Evolutionary conservation across 23 tunicate species (phyloP), one percentile per base, ranked within the genome.

Genomic region (Ciona savignyi): DNA sequence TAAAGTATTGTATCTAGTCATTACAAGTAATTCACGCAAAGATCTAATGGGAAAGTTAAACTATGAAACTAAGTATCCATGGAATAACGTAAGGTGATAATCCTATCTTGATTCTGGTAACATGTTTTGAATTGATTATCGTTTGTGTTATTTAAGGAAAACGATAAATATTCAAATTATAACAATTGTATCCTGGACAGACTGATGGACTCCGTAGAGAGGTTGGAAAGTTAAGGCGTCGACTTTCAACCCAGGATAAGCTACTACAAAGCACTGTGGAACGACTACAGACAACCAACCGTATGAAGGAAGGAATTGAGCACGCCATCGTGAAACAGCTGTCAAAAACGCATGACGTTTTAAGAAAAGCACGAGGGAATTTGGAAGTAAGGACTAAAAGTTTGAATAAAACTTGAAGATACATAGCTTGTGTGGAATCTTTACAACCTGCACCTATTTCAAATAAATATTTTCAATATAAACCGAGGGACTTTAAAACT

Each of bases 251-350:
- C 4, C 96, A 88, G 68, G 96, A 88, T 68, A 74, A 75, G 20
- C 75, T 88, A 4, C 77, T 88, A 21, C 87, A 88, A 60, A 81
- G 82, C 70, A 88, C 96, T n/a, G 96, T 88, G 66, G 87, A 82
- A 28, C 74, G 96, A 28, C 83, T 88, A 35, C 96, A 88, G 31
- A 65, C 81, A 29, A 85, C 96, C 33, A 88, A 88, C 69, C 71
- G 81, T 20, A 66, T 88, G 60, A 88, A 88, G 30, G 96, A 88
- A 78, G 96, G 96, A 6, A 88, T 88, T 32, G 96, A 88, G 35
- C 83, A 82, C 61, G 87, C 96, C 60, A 88, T 88, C 31, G 78
- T 88, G 1, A 68, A 88, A 68, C 96, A 88, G 35, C 72, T 88
- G 29, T 65, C 96, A 25, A 61, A 78, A 34, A 88, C 96, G 1